phyloP scores from a whole-genome alignment of 2,113 vertebrate genomes.

The Argyrosomus japonicus region DNA sequence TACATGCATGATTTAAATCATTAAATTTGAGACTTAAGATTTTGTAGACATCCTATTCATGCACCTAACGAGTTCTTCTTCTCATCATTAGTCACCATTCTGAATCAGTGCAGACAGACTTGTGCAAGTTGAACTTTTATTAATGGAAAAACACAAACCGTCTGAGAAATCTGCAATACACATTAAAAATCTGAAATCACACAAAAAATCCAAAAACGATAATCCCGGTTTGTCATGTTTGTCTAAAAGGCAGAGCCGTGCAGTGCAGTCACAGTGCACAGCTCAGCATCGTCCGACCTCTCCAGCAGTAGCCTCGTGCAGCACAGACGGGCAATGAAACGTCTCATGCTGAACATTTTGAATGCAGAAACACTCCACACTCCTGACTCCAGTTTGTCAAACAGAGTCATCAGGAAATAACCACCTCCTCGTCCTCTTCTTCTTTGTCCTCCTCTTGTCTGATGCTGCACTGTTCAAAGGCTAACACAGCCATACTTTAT shows the following conservation, averaged over 20 bases:
- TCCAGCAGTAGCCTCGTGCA: constrained; percentile 18
- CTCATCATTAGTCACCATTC: background rate
- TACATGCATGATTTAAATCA: background rate
- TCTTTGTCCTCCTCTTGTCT: background rate
- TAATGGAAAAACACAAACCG: constrained; percentile 18
- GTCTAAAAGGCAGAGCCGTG: constrained; percentile 2
- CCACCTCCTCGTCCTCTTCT: constrained; percentile 1
- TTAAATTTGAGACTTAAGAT: background rate
- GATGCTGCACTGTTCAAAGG: constrained; percentile 17
- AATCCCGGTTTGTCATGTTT: background rate
- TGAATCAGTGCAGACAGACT: background rate
- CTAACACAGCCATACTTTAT: constrained; percentile 9
- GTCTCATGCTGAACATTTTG: constrained; percentile 4
- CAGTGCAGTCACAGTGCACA: background rate
- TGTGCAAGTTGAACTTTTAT: background rate
- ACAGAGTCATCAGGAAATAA: background rate
- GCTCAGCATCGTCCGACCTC: background rate
- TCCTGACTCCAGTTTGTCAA: background rate
- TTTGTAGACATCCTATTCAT: too few species aligned
- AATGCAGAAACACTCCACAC: constrained; percentile 3
- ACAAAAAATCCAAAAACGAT: constrained; percentile 27
- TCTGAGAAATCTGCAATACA: constrained; percentile 5
- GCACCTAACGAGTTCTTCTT: background rate
- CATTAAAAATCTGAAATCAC: constrained; percentile 7
- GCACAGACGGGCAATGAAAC: constrained; percentile 17